phyloP scores from a whole-genome alignment of 2,797 vertebrate genomes.

The Linurgus olivaceus region DNA sequence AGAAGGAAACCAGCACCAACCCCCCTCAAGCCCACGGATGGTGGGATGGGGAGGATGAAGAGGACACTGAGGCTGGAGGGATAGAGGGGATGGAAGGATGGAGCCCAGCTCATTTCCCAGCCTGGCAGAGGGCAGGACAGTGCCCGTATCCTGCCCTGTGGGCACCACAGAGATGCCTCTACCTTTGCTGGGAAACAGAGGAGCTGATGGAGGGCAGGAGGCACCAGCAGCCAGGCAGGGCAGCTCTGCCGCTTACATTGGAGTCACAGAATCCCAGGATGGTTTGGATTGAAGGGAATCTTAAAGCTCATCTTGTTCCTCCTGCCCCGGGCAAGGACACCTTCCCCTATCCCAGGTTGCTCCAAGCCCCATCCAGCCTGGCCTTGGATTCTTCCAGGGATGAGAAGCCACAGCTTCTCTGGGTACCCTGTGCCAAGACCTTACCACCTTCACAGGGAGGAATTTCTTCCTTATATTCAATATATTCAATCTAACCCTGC shows the following conservation, averaged over 20 bases:
- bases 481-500: neutral
- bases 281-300: neutral
- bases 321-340: fast-evolving
- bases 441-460: too few species aligned
- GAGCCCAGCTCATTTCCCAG: neutral
- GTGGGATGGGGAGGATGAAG: neutral
- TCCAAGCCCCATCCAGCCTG: neutral
- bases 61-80: neutral
- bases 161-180: fast-evolving
- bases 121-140: neutral
- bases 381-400: neutral
- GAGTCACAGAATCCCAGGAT: neutral
- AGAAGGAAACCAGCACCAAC: neutral
- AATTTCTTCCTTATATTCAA: neutral
- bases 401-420: neutral
- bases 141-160: neutral
- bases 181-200: fast-evolving
- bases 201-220: neutral
- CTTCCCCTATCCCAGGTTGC: neutral
- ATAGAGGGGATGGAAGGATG: neutral
- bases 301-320: neutral
- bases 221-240: neutral
- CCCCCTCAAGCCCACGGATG: neutral
- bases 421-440: fast-evolving
- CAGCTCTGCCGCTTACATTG: neutral